A percentile compares a stretch with the other conserved stretches of the same genome.
These are phyloP conservation scores for Micrasema longulum DNA, from an alignment of 1,140 invertebrate genomes.

Conservation along the genomic window DNA sequence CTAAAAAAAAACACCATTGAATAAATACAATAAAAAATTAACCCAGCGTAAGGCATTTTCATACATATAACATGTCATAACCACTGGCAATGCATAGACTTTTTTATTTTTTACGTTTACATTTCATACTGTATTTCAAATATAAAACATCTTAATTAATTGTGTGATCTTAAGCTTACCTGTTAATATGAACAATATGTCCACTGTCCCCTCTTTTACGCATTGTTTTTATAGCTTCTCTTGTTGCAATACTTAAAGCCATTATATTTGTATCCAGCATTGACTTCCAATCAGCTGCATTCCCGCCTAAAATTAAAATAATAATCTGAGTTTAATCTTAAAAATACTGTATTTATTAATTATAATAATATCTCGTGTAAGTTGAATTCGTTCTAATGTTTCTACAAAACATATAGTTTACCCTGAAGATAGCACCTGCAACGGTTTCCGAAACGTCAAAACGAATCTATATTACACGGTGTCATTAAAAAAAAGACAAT, in stretches of 20 bases:
- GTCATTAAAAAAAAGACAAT: too few relatives aligned
- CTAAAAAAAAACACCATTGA: neutral
- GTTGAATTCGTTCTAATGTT: too few relatives aligned
- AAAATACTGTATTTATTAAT: too few relatives aligned
- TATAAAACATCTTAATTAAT: neutral
- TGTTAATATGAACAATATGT: slow-evolving; percentile 76
- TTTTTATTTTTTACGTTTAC: neutral
- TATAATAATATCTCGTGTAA: too few relatives aligned
- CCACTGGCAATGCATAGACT: neutral
- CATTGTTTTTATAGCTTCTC: slow-evolving; percentile 72
- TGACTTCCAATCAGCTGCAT: slow-evolving; percentile 15
- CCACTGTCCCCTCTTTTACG: slow-evolving; percentile 70
- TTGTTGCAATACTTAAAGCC: slow-evolving; percentile 68
- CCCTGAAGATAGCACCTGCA: too few relatives aligned
- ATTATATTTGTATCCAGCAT: slow-evolving; percentile 68
- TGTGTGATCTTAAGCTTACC: slow-evolving; percentile 58
- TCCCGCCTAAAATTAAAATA: slow-evolving; percentile 30
- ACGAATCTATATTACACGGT: too few relatives aligned
- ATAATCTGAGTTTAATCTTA: too few relatives aligned
- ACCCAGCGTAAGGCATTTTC: too few relatives aligned
- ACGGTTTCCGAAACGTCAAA: too few relatives aligned
- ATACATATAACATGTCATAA: too few relatives aligned
- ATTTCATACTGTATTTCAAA: too few relatives aligned
- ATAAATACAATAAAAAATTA: neutral
- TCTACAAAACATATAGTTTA: too few relatives aligned